Percentiles rank a stretch among this genome's conserved stretches.
These are phyloP conservation scores for Malacoraja senta DNA, from an alignment of 2,797 vertebrate genomes.

Conservation along the genomic window DNA sequence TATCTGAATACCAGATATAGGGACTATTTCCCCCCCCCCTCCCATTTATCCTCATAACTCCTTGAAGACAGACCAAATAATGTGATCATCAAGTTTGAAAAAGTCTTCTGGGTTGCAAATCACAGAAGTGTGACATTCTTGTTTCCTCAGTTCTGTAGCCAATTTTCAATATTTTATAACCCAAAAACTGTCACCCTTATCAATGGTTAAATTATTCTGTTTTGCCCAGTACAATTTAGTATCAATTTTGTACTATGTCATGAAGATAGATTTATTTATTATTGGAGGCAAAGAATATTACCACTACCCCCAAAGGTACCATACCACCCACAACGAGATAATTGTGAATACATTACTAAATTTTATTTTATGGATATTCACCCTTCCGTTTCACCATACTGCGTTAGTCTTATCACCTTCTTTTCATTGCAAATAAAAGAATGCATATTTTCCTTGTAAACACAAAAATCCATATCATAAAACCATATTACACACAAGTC, in stretches of 20 bases:
- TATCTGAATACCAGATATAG: constrained; percentile 1
- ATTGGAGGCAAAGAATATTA: neutral
- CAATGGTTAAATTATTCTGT: neutral
- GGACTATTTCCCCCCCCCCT: neutral
- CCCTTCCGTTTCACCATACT: neutral
- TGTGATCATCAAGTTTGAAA: neutral
- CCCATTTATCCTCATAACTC: neutral
- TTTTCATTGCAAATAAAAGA: neutral
- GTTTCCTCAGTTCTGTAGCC: neutral
- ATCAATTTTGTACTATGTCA: neutral
- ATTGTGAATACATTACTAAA: neutral
- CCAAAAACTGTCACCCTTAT: neutral
- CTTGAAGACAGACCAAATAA: constrained; percentile 13
- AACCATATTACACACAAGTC: neutral
- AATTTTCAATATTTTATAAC: neutral
- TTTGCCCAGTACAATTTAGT: neutral
- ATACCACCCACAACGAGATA: neutral
- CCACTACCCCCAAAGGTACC: neutral
- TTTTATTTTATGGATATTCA: neutral
- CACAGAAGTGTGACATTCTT: neutral
- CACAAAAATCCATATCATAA: neutral
- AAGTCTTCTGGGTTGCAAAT: neutral
- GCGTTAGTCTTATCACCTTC: neutral
- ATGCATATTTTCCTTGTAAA: neutral
- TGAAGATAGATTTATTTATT: neutral